These are phyloP conservation scores for Leptogaster cylindrica DNA, from an alignment of 2,888 invertebrate genomes.

Conservation along the genomic window DNA sequence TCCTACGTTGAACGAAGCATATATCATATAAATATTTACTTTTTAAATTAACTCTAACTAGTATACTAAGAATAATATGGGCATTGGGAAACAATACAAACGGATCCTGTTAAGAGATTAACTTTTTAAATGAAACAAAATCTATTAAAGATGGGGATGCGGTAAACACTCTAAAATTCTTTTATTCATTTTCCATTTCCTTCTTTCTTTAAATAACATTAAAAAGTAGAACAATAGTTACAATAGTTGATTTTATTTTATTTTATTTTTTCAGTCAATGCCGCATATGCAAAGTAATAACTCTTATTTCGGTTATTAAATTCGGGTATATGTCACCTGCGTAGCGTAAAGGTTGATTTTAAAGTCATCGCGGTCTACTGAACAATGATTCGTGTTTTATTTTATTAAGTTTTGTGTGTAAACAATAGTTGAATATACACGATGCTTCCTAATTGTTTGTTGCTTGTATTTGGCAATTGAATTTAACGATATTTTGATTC, in stretches of 20 bases:
- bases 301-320: slow-evolving; percentile 20
- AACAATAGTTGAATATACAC: neutral
- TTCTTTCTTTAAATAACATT: no score
- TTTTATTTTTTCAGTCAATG: slow-evolving; percentile 29
- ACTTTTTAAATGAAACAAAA: no score
- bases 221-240: slow-evolving; percentile 21
- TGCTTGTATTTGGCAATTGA: slow-evolving; percentile 18
- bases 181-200: neutral
- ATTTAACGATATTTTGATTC: slow-evolving; percentile 30
- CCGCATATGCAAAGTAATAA: slow-evolving; percentile 25
- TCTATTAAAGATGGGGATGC: neutral
- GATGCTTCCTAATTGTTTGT: neutral
- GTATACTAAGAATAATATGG: slow-evolving; percentile 51
- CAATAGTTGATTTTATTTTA: slow-evolving; percentile 3
- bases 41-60: slow-evolving; percentile 50
- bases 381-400: neutral
- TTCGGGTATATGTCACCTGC: slow-evolving; percentile 20
- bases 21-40: slow-evolving; percentile 17
- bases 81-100: slow-evolving; percentile 34
- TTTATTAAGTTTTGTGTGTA: neutral
- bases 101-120: neutral
- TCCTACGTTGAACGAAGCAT: slow-evolving; percentile 36
- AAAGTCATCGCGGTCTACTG: neutral
- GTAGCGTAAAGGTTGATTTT: slow-evolving; percentile 9
- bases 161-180: neutral